Evolutionary conservation across 2,888 invertebrate genomes (phyloP).

Genomic region (Euproctis similis): DNA sequence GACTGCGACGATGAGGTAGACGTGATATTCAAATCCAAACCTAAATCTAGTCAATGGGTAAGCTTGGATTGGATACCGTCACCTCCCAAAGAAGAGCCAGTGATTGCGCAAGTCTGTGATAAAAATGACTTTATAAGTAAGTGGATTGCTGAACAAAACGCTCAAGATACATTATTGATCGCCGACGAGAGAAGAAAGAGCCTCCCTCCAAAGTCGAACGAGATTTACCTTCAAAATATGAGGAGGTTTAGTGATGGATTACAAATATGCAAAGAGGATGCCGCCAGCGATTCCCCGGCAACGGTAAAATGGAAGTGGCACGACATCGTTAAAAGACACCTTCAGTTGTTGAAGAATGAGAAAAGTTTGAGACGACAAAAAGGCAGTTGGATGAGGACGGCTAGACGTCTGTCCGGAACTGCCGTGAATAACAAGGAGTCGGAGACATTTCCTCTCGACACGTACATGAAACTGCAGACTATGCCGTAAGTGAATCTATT

Average conservation of each 20-base stretch:
- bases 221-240: conserved; percentile 67
- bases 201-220: conserved; percentile 70
- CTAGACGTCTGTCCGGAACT: conserved; percentile 58
- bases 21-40: conserved; percentile 74
- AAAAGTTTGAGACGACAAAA: conserved; percentile 66
- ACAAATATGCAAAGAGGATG: conserved; percentile 72
- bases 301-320: conserved; percentile 73
- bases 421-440: conserved; percentile 45
- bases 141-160: conserved; percentile 73
- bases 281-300: conserved; percentile 69
- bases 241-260: conserved; percentile 68
- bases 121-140: conserved; percentile 73
- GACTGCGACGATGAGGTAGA: conserved; percentile 72
- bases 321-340: conserved; percentile 68
- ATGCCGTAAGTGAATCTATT: conserved; percentile 75
- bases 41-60: conserved; percentile 76
- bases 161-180: conserved; percentile 56
- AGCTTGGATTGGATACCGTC: conserved; percentile 74
- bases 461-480: conserved; percentile 64
- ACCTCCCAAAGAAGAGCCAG: conserved; percentile 68
- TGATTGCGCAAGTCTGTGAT: conserved; percentile 70
- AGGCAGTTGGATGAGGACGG: conserved; percentile 68
- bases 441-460: conserved; percentile 50
- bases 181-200: conserved; percentile 67
- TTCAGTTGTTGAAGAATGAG: conserved; percentile 64